Percentiles rank a stretch among this genome's conserved stretches.
These are phyloP conservation scores for Brachyrhaphis roseni DNA, from an alignment of 2,797 vertebrate genomes.

Conservation along the genomic window DNA sequence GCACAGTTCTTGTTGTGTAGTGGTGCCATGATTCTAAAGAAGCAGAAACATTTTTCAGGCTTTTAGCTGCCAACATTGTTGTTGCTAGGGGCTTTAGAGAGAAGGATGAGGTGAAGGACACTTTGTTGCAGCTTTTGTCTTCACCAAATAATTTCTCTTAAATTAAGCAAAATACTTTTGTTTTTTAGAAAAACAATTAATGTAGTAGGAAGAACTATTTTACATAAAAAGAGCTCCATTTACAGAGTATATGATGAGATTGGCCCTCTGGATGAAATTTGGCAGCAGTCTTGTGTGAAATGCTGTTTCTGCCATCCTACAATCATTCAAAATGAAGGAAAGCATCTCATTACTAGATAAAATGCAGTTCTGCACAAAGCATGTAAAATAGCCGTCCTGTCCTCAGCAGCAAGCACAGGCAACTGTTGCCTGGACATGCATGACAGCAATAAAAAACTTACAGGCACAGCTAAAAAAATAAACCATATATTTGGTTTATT, in stretches of 20 bases:
- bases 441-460: not conserved
- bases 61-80: not conserved
- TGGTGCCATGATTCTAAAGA: not conserved
- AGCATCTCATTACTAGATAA: not conserved
- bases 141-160: not conserved
- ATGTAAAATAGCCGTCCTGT: conserved; percentile 7
- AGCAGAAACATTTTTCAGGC: not conserved
- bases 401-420: not conserved
- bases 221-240: not conserved
- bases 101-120: not conserved
- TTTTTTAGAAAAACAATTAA: not conserved
- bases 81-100: not conserved
- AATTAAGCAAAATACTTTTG: not conserved
- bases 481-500: not conserved
- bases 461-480: not conserved
- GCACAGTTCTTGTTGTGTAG: not conserved
- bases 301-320: not conserved
- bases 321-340: not conserved
- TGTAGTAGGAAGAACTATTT: not conserved
- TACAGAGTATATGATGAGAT: not conserved
- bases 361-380: not conserved
- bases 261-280: not conserved
- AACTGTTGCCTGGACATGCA: not conserved
- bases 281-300: not conserved
- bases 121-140: not conserved